Conservation (phyloP, 2,113 vertebrate species). For the Furnarius figulus region DNA sequence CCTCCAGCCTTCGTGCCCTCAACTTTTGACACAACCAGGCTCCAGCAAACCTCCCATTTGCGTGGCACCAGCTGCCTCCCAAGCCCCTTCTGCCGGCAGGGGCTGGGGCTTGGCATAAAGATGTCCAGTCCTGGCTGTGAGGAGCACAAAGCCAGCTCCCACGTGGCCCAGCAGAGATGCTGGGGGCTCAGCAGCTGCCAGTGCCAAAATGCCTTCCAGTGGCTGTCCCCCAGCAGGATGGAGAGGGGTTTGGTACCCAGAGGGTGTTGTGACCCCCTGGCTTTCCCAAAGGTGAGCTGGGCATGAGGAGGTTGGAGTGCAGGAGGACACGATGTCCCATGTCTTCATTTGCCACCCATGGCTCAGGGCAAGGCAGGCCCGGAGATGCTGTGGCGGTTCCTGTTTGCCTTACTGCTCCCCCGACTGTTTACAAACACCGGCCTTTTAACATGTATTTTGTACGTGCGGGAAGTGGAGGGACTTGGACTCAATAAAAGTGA, state of each 20-base stretch:
- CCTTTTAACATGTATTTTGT: background rate
- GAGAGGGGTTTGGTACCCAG: background rate
- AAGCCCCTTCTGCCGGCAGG: background rate
- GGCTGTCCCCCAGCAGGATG: background rate
- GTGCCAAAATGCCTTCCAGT: background rate
- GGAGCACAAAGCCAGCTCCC: background rate
- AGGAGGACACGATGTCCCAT: background rate
- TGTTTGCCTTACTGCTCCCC: background rate
- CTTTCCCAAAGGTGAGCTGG: background rate
- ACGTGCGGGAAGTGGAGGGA: background rate
- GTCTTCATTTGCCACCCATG: fast-evolving
- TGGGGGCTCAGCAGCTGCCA: background rate
- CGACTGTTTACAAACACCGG: background rate
- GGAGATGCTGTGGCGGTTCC: background rate
- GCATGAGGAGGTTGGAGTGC: fast-evolving
- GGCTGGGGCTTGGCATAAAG: background rate
- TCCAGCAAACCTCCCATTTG: background rate
- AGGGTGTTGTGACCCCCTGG: background rate
- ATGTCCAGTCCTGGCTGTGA: fast-evolving
- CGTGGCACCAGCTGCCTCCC: background rate
- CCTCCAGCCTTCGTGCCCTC: background rate
- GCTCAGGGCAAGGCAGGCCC: background rate
- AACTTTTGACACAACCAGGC: background rate
- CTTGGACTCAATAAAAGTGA: constrained; percentile 1
- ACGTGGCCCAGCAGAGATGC: background rate